phyloP scores from a whole-genome alignment of 2,113 vertebrate genomes.

The Asarcornis scutulata region DNA sequence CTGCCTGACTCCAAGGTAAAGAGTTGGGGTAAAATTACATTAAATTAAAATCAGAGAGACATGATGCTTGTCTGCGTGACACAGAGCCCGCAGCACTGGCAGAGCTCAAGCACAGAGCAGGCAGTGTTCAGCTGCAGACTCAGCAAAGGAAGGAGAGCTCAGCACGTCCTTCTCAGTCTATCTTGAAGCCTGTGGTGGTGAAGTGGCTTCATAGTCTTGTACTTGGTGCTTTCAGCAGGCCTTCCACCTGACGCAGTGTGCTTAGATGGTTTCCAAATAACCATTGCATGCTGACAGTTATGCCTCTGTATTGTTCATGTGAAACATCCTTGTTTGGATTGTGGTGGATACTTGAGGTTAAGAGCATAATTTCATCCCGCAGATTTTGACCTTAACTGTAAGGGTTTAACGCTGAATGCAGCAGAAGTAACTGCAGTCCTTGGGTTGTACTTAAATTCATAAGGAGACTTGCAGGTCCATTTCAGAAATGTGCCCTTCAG shows the following conservation, averaged over 20 bases:
- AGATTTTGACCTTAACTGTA: not conserved
- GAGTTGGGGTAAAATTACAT: constrained; percentile 43
- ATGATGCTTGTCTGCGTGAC: not conserved
- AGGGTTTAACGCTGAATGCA: not conserved
- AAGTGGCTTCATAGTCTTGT: not conserved
- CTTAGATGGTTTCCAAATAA: not conserved
- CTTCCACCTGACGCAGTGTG: not conserved
- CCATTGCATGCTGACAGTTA: not conserved
- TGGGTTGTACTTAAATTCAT: not conserved
- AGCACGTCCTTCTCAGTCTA: not conserved
- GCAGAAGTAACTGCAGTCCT: not conserved
- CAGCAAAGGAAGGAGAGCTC: not conserved
- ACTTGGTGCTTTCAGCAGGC: not conserved
- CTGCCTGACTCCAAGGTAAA: constrained; percentile 48
- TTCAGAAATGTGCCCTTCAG: not conserved
- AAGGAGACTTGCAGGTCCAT: not conserved
- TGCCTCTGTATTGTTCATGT: not conserved
- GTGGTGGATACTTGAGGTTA: not conserved
- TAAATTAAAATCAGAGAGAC: not conserved
- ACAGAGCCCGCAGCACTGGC: not conserved
- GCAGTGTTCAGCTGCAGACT: not conserved
- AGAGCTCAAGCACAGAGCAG: not conserved
- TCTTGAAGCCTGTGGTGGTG: not conserved
- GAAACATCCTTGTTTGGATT: not conserved
- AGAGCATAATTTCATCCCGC: not conserved